Evolutionary conservation across 2,888 invertebrate species (phyloP).

Genomic region (Dolichomitus sp.): DNA sequence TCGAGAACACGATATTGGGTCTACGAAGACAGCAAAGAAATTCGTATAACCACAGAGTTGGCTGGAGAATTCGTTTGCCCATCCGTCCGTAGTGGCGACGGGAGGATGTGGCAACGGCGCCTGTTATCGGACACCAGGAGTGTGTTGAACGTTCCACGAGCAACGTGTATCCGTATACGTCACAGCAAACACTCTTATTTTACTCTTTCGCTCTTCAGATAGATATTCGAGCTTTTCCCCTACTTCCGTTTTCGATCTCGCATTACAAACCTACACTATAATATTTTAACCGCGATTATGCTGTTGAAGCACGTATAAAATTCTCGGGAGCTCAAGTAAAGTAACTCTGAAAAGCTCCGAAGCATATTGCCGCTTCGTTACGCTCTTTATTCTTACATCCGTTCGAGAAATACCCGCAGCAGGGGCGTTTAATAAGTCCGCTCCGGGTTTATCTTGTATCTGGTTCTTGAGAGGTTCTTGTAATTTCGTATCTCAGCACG

Average conservation of each 20-base stretch:
- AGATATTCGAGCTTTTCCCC: conserved; percentile 39
- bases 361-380: conserved; percentile 39
- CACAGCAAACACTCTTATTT: conserved; percentile 33
- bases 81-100: conserved; percentile 43
- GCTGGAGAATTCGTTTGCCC: conserved; percentile 38
- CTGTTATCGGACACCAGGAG: conserved; percentile 67
- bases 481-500: conserved; percentile 32
- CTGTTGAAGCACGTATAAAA: neutral
- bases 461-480: conserved; percentile 9
- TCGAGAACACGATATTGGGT: neutral
- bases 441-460: neutral
- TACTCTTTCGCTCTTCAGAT: neutral
- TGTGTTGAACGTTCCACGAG: conserved; percentile 50
- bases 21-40: neutral
- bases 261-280: conserved; percentile 17
- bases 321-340: neutral
- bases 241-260: conserved; percentile 57
- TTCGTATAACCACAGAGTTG: conserved; percentile 7
- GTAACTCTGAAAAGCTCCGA: conserved; percentile 22
- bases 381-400: conserved; percentile 58
- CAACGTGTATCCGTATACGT: conserved; percentile 39
- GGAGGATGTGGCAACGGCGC: conserved; percentile 68
- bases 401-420: conserved; percentile 36
- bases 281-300: conserved; percentile 11
- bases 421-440: conserved; percentile 32